Evolutionary conservation across 1,140 invertebrate genomes (phyloP).

Genomic region (Chelonus insularis): DNA sequence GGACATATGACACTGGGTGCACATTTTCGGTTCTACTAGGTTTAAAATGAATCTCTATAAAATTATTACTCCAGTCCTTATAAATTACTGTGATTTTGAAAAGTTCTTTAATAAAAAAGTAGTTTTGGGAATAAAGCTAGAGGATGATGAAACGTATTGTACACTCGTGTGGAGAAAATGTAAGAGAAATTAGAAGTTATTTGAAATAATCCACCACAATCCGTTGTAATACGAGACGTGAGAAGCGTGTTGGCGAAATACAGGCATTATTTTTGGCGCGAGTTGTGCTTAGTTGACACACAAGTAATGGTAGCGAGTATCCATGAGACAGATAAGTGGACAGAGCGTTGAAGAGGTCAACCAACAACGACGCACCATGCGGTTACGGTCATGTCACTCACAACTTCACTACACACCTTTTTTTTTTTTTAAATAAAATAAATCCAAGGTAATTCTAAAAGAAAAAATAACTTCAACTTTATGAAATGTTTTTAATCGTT

Average conservation of each 20-base stretch:
- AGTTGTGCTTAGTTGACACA: slow-evolving; percentile 15
- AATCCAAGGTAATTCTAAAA: neutral
- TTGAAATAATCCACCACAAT: neutral
- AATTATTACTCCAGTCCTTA: too few relatives aligned
- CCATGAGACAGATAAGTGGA: neutral
- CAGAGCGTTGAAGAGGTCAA: neutral
- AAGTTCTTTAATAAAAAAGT: too few relatives aligned
- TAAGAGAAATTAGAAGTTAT: neutral
- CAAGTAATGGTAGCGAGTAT: neutral
- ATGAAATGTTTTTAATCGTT: too few relatives aligned
- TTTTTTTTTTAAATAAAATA: neutral
- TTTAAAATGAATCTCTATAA: too few relatives aligned
- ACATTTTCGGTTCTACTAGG: too few relatives aligned
- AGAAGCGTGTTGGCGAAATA: slow-evolving; percentile 17
- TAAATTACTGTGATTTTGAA: too few relatives aligned
- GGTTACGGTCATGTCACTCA: slow-evolving; percentile 9
- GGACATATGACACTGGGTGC: neutral
- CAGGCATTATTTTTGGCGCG: slow-evolving; percentile 28
- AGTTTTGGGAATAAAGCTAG: too few relatives aligned
- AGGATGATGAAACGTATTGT: too few relatives aligned
- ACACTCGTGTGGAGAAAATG: neutral
- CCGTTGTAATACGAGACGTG: slow-evolving; percentile 25
- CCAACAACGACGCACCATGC: slow-evolving; percentile 9
- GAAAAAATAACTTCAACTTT: too few relatives aligned
- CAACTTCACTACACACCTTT: neutral